Conservation (phyloP, 2,888 invertebrate species). For the Acholoe squamosa region DNA sequence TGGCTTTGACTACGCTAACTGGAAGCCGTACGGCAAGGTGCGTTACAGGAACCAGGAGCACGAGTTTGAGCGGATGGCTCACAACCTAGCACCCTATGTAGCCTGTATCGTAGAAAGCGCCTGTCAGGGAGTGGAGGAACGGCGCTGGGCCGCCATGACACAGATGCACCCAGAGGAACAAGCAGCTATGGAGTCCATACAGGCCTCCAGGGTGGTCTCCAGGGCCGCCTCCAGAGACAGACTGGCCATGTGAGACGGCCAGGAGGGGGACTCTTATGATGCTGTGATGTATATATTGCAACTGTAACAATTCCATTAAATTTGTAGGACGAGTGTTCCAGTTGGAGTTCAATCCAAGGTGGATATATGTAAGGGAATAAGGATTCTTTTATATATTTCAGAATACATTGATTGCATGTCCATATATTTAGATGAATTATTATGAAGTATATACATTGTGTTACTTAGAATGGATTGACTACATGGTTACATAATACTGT, state of each 20-base stretch:
- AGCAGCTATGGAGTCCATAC: slow-evolving; percentile 23
- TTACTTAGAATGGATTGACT: no score
- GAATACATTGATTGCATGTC: no score
- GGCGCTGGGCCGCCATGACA: slow-evolving; percentile 69
- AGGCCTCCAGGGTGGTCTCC: not conserved
- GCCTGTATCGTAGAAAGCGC: slow-evolving; percentile 66
- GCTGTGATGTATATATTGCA: no score
- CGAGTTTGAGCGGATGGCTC: slow-evolving; percentile 66
- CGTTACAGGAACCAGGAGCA: slow-evolving; percentile 66
- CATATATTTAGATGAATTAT: no score
- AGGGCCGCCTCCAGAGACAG: slow-evolving; percentile 34
- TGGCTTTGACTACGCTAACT: slow-evolving; percentile 71
- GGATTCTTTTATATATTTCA: no score
- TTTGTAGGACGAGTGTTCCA: no score
- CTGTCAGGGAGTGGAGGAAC: slow-evolving; percentile 68
- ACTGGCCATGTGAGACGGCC: slow-evolving; percentile 9
- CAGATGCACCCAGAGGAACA: slow-evolving; percentile 64
- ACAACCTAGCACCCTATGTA: slow-evolving; percentile 68
- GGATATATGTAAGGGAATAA: no score
- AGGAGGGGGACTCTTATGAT: no score
- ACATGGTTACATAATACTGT: no score
- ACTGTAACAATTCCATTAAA: no score
- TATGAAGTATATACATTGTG: no score
- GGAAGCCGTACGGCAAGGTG: slow-evolving; percentile 69
- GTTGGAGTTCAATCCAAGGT: no score